Evolutionary conservation across 2,888 invertebrate genomes (phyloP).

Genomic region (Drosophila mayaguana): DNA sequence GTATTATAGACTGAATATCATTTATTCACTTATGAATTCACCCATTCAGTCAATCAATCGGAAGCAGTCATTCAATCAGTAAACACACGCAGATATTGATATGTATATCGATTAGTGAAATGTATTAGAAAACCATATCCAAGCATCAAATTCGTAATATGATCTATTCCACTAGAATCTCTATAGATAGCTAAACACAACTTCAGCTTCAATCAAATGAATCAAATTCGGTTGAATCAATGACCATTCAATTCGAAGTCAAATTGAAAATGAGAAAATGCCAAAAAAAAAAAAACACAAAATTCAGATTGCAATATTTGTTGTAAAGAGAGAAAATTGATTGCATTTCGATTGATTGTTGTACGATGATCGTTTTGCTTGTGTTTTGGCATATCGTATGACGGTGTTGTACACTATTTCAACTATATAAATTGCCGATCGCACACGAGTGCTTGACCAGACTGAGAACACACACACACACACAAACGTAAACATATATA

Average conservation of each 20-base stretch:
- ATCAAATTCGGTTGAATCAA: background rate
- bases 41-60: background rate
- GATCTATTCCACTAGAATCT: background rate
- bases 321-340: background rate
- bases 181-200: background rate
- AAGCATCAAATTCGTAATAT: background rate
- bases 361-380: background rate
- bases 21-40: background rate
- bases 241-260: background rate
- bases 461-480: constrained; percentile 51
- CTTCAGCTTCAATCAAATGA: background rate
- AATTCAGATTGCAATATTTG: constrained; percentile 2
- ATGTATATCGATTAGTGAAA: background rate
- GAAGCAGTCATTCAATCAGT: background rate
- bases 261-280: background rate
- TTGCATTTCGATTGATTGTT: background rate
- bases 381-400: constrained; percentile 17
- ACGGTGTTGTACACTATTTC: constrained; percentile 21
- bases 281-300: background rate
- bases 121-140: background rate
- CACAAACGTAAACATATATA: background rate
- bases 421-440: constrained; percentile 13
- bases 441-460: constrained; percentile 23
- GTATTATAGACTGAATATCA: background rate
- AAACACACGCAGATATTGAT: background rate